Base-by-base conservation (phyloP, 2,888 invertebrate genomes). In the Pemphredon lugubris region DNA sequence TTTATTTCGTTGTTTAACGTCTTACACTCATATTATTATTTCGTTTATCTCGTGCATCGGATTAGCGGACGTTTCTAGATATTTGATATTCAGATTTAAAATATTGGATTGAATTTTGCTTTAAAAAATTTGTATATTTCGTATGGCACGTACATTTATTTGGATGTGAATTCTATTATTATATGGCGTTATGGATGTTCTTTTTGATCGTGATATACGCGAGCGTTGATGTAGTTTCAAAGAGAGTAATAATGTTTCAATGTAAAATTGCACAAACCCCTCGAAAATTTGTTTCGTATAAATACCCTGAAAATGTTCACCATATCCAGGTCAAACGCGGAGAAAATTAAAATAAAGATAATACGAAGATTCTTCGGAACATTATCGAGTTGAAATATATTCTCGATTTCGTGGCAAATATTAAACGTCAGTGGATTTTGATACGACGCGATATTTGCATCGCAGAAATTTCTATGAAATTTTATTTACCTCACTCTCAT, bases 321-420 rank as follows among this genome's bases (percentile, higher is more conserved):
- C 9, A 14, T 26, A 18, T 11, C 1, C 20, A 16, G 26, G 4
- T 26, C 39, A 30, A 13, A 14, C 16, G 7, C 34, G 14, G 3
- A 3, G 2, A 18, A 42, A 48, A 20, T 40, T n/a, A 32, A 47
- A 48, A 42, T 54, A 54, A 53, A 47, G 14, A 42, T 23, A 42
- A 16, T 18, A 13, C 2, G n/a, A 32, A 42, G 14, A 20, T 21
- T 1, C 30, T 21, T 51, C 26, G 51, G 20, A 30, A 48, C 34
- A 14, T 42, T 34, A 34, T 23, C 18, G 23, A 53, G 13, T 44
- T 30, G 50, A 16, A 18, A 50, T 67, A 63, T 48, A 48, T 61
- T 26, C 13, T 2, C 23, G 32, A 55, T 55, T 55, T 16, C 18
- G 47, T 42, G 6, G 30, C 11, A 26, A 26, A 47, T 60, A 47